Evolutionary conservation across 2,888 invertebrate species (phyloP), one percentile per base, ranked within the genome.

Genomic region (Lithophane ornitopus): DNA sequence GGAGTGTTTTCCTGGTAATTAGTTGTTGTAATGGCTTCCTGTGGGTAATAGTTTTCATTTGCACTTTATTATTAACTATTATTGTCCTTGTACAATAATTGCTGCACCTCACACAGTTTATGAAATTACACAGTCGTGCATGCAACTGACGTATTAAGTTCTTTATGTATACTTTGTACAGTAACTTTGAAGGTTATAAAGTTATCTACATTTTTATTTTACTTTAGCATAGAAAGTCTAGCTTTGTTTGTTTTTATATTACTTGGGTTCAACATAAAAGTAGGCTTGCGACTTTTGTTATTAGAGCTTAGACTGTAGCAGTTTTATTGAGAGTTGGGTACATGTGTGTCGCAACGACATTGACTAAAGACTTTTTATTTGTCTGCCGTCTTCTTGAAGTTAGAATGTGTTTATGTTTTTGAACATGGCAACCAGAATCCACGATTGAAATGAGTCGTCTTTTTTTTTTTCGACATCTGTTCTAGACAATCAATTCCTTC

Each of bases 1-100:
- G 22, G 44, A 85, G 67, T 58, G 44, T 44, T 73, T 66, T 63
- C 34, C 14, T 61, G 39, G 68, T 73, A 85, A 82, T 85, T 71
- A 70, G 26, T 65, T 46, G 28, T 41, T 54, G 68, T 65, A 81
- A 81, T 70, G 22, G 26, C 11, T 81, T 81, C 61, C 70, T 77
- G 68, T n/a, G 34, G 52, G 63, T 52, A 65, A 52, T 65, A 19
- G 7, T 54, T 85, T 81, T 44, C 56, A 68, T 81, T 85, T 81
- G 28, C 58, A 75, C 41, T 84, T 61, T 63, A 46, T 56, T n/a
- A 39, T 19, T 19, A 67, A 34, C 74, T 46, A 28, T 54, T 54
- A 34, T 22, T 61, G 56, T 79, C 72, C 63, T 72, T 84, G 52
- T 34, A 44, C 16, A 28, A 63, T 70, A 85, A 54, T 65, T 56